Percentiles rank a stretch among this genome's conserved stretches.
Conservation (phyloP, 2,888 invertebrate species). For the Lithophane ornitopus region DNA sequence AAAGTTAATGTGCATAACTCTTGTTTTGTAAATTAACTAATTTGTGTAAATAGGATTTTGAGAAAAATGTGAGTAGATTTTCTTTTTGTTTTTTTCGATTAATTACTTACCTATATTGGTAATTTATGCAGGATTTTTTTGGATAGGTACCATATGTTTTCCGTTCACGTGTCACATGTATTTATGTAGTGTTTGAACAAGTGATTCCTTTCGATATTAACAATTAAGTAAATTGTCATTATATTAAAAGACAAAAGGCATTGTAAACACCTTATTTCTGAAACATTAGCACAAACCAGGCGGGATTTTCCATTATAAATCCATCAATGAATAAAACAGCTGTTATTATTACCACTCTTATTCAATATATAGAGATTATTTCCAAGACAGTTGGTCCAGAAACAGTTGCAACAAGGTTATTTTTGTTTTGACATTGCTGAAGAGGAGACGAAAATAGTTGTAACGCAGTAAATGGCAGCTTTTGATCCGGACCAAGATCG, state of each 20-base stretch:
- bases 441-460: slow-evolving; percentile 42
- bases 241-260: slow-evolving; percentile 12
- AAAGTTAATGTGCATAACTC: not conserved
- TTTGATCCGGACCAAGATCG: slow-evolving; percentile 22
- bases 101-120: not conserved
- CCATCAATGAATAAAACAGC: slow-evolving; percentile 14
- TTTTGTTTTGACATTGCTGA: slow-evolving; percentile 52
- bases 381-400: not conserved
- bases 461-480: slow-evolving; percentile 17
- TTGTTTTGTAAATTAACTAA: not conserved
- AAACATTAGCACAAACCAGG: not conserved
- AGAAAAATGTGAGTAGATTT: slow-evolving; percentile 27
- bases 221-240: not conserved
- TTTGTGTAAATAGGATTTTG: slow-evolving; percentile 16
- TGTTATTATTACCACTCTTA: not conserved
- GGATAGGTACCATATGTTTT: too few species aligned
- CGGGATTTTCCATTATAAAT: slow-evolving; percentile 6
- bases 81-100: not conserved
- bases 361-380: slow-evolving; percentile 21
- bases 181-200: not conserved
- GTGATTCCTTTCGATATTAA: slow-evolving; percentile 1
- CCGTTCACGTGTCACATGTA: not conserved
- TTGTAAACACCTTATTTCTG: not conserved
- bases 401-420: slow-evolving; percentile 25
- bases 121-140: not conserved